Evolutionary conservation across 2,888 invertebrate genomes (phyloP), one percentile per base, ranked within the genome.

Genomic region (Cosmopolites sordidus): DNA sequence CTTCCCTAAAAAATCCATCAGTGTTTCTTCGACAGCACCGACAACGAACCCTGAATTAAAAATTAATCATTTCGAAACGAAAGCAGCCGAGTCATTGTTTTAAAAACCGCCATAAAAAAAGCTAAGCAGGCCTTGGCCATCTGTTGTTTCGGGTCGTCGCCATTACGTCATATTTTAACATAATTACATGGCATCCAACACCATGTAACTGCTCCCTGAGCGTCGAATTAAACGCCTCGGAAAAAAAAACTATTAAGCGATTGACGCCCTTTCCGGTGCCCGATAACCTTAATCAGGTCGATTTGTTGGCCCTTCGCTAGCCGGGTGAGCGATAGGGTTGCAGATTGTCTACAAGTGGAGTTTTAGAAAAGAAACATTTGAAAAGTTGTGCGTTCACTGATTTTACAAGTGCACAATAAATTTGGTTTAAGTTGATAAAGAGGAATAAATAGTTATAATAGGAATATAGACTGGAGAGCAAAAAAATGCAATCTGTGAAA

Each of bases 191-290:
- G 44, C 51, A 27, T 37, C 52, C 52, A 37, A 52, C 52, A 52
- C 52, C 56, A 49, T 56, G 49, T 52, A 56, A 56, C 56, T 56
- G 56, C 52, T 56, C 49, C 56, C 52, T 53, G 48, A 56, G 48
- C 41, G 56, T 56, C 52, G 52, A 52, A 52, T 49, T 52, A 53
- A 53, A 56, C 46, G 53, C 53, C 22, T 22, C 22, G 22, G 22
- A 22, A 22, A 22, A 22, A n/a, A 22, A 44, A 48, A 52, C 56
- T 56, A 56, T 56, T 56, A 56, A 49, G 51, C 40, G 52, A 50
- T 56, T 48, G 44, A 53, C 56, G 56, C 53, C 56, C 37, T 43
- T 56, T 56, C 52, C 56, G 52, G 56, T 52, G 12, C 22, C 22
- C 22, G 22, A 22, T 22, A 22, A 22, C 22, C 33, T 33, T 33